Percentiles rank a stretch among this genome's conserved stretches.
Evolutionary conservation across 1,140 invertebrate genomes (phyloP).

Genomic region (Aporrectodea caliginosa): DNA sequence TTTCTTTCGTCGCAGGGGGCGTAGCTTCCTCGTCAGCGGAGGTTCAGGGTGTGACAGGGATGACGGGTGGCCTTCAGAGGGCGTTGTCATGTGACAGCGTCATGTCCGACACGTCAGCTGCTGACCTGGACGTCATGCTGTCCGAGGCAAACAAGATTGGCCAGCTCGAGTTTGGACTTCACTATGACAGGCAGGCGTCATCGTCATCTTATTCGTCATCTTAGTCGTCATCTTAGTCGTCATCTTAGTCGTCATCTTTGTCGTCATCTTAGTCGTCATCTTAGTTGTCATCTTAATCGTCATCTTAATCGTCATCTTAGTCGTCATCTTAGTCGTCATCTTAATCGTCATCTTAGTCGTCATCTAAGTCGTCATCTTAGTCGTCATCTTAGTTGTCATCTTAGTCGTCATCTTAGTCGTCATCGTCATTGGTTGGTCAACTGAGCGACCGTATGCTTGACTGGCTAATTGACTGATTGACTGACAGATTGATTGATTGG

Average conservation of each 20-base stretch:
- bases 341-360: background rate
- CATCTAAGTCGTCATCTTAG: background rate
- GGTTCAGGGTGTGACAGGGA: too few species aligned
- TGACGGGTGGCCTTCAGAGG: conserved; percentile 56
- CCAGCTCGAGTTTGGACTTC: conserved; percentile 70
- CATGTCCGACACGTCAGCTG: conserved; percentile 74
- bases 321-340: background rate
- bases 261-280: background rate
- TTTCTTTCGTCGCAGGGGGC: too few species aligned
- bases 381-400: background rate
- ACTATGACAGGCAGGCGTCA: conserved; percentile 67
- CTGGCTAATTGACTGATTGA: too few species aligned
- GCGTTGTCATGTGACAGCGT: conserved; percentile 78
- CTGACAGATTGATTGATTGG: too few species aligned
- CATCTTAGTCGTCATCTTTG: background rate
- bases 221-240: background rate
- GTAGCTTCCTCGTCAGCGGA: too few species aligned
- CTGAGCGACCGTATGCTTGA: too few species aligned
- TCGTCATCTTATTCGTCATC: background rate
- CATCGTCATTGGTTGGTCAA: too few species aligned
- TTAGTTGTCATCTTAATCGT: background rate
- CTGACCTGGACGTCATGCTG: conserved; percentile 59
- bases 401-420: background rate
- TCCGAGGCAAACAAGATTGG: conserved; percentile 68
- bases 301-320: background rate